These are phyloP conservation scores for Mesembrinibis cayennensis DNA, from an alignment of 2,113 vertebrate genomes.

Conservation along the genomic window DNA sequence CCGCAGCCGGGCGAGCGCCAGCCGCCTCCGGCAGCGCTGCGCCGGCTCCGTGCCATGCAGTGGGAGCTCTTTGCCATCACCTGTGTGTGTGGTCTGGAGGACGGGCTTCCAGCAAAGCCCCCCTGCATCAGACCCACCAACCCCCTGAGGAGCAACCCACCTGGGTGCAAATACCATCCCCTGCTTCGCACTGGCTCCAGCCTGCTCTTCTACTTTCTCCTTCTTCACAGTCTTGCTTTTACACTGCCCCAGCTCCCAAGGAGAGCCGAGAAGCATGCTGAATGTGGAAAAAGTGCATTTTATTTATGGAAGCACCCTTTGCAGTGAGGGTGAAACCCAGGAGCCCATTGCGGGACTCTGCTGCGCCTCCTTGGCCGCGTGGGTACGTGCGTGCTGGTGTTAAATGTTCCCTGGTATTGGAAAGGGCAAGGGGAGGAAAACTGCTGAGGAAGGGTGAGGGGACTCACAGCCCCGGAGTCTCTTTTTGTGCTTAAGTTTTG, in stretches of 20 bases:
- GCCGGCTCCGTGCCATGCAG: background rate
- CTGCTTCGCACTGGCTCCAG: background rate
- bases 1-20: background rate
- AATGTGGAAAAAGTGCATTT: fast-evolving
- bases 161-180: fast-evolving
- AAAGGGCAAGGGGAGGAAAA: background rate
- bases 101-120: background rate
- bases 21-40: background rate
- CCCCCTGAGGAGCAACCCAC: fast-evolving
- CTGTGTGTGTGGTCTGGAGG: background rate
- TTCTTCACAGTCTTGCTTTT: fast-evolving
- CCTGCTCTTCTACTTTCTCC: background rate
- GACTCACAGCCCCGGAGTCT: fast-evolving
- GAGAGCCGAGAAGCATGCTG: fast-evolving
- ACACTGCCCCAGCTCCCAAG: background rate
- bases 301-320: background rate
- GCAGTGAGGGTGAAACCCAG: fast-evolving
- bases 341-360: background rate
- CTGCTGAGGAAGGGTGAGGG: background rate
- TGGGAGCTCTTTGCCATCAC: background rate
- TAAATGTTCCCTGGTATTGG: fast-evolving
- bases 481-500: background rate
- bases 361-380: fast-evolving
- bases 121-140: fast-evolving
- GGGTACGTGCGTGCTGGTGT: background rate